Evolutionary conservation across 2,113 vertebrate species (phyloP), one percentile per base, ranked within the genome.

Genomic region (Megalops atlanticus): DNA sequence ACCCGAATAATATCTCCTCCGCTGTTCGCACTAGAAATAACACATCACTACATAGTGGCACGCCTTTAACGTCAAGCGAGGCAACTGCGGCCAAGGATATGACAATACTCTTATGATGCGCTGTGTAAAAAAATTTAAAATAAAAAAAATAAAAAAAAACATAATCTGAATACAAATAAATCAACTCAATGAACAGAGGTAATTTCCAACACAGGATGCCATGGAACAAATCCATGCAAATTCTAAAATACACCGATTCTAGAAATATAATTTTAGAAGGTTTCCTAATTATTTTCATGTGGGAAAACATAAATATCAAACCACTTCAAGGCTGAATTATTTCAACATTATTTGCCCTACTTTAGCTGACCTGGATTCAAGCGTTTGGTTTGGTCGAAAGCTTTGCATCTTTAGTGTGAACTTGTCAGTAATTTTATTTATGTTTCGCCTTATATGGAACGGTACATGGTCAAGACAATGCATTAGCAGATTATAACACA

Each of bases 1-100:
- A 90, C 88, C 89, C 92, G 92, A 94, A 91, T 93, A 91, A 93
- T 94, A 94, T 94, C 92, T 94, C 82, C 88, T 90, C 92, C 90
- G 90, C 91, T 87, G 91, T 93, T 91, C 90, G 91, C 93, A 88
- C 87, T 88, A 93, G 89, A 92, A 91, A 94, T 93, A 93, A 92
- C 93, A 90, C 89, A 88, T 87, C 90, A 90, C 91, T 88, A 86
- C 88, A 92, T 91, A 88, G 90, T 93, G 93, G 91, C 92, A 93
- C 94, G 91, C 87, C 85, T 92, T 94, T 93, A 93, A 92, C 94
- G 92, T 92, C 93, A 92, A 89, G 88, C 54, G 87, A 81, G 88
- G 90, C 85, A 88, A 88, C 86, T 90, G 87, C 84, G 80, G 91
- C 88, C 87, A 85, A 92, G 84, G 85, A 85, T 89, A 85, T 84